These are phyloP conservation scores for Crypturellus undulatus DNA, from an alignment of 2,113 vertebrate genomes.

Conservation along the genomic window DNA sequence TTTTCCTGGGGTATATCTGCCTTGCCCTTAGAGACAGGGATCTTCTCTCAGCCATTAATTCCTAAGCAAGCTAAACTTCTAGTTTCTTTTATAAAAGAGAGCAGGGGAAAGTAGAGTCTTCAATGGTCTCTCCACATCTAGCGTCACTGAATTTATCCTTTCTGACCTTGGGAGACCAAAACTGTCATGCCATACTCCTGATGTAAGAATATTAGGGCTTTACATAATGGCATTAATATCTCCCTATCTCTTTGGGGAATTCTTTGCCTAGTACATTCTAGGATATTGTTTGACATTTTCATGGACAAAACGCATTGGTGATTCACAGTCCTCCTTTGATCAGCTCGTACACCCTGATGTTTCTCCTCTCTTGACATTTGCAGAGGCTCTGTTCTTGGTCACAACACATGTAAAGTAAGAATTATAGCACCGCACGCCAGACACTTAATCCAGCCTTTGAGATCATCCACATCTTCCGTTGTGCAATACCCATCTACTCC, in stretches of 20 bases:
- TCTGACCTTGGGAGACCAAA: conserved; percentile 24
- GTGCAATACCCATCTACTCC: background rate
- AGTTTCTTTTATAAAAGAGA: background rate
- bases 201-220: background rate
- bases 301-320: conserved; percentile 38
- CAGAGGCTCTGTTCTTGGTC: conserved; percentile 31
- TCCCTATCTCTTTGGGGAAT: conserved; percentile 11
- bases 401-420: conserved; percentile 11
- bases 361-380: conserved; percentile 42
- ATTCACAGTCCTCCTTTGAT: conserved; percentile 50
- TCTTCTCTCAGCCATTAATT: background rate
- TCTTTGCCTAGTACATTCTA: conserved; percentile 1
- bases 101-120: background rate
- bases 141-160: background rate
- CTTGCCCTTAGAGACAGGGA: background rate
- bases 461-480: background rate
- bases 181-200: background rate
- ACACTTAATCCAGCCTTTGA: background rate
- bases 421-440: background rate
- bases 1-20: background rate
- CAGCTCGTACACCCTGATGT: conserved; percentile 36
- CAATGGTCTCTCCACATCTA: background rate
- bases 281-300: conserved; percentile 52
- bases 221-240: conserved; percentile 5
- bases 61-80: background rate